Evolutionary conservation across 1,140 invertebrate species (phyloP), one percentile per base, ranked within the genome.

Genomic region (Dinoponera quadriceps): DNA sequence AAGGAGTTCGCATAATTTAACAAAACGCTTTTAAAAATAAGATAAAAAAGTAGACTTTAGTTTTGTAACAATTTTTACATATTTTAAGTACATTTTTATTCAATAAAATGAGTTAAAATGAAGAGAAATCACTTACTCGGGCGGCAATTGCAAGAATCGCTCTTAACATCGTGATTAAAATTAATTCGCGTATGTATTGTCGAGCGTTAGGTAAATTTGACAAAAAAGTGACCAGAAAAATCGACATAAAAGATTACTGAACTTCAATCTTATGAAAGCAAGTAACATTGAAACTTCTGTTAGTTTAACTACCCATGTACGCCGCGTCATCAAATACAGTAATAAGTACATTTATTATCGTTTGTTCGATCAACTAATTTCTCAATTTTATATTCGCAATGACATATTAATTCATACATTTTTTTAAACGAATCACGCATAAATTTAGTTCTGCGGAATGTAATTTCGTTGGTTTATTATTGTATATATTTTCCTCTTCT

Each of bases 381-480:
- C 33, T 33, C 7, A 74, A 74, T 29, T n/a, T n/a, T n/a, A 49
- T 29, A 77, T 5, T 44, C 38, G 38, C 38, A 75, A 63, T 63
- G 33, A 20, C 62, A 29, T 59, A 49, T 59, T 18, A 27, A 65
- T 29, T 22, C 18, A 48, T 80, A 57, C 1, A 54, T 54, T 44
- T 44, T 44, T 44, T 20, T 33, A 20, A 78, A 69, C 13, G 3
- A 77, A 33, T 65, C 0, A 2, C 16, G 11, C 5, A 69, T 20
- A 68, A 22, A 44, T 68, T 27, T 13, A 69, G 9, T 80, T 57
- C 38, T 69, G n/a, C 25, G 75, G 75, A 80, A 80, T 80, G 75
- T 57, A 0, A 1, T 16, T 69, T 69, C 7, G n/a, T 66, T 66
- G 20, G 13, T 16, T 65, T 65, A 72, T 27, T 11, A 0, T 74